These are phyloP conservation scores for Eupelmus urozonus DNA, from an alignment of 2,888 invertebrate genomes.

Conservation along the genomic window DNA sequence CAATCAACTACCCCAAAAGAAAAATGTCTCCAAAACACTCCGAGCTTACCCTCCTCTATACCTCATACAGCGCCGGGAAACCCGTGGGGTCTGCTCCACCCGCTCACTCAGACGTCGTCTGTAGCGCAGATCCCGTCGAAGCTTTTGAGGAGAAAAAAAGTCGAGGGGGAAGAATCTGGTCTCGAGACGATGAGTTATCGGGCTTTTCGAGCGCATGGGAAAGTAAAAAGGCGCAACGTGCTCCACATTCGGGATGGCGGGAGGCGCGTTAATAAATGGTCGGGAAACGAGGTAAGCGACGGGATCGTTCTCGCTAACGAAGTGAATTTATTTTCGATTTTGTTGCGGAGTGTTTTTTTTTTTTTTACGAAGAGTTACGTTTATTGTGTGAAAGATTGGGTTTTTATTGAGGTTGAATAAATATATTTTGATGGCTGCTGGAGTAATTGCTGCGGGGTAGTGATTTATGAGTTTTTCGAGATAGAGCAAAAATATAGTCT, in stretches of 20 bases:
- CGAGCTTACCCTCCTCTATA: not conserved
- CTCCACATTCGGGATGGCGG: conserved; percentile 7
- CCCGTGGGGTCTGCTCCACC: conserved; percentile 24
- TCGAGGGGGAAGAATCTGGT: not conserved
- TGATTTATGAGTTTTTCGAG: too few species aligned
- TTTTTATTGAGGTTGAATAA: too few species aligned
- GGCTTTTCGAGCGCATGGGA: conserved; percentile 51
- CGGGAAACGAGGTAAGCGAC: not conserved
- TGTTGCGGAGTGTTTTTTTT: too few species aligned
- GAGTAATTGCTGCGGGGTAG: too few species aligned
- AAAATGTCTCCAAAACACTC: conserved; percentile 5
- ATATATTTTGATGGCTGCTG: too few species aligned
- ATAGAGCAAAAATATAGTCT: too few species aligned
- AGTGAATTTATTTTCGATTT: not conserved
- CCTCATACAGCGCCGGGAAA: conserved; percentile 14
- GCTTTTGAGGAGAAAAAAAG: not conserved
- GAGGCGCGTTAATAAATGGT: conserved; percentile 25
- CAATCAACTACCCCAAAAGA: not conserved
- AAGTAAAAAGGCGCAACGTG: conserved; percentile 60
- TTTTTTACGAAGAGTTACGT: too few species aligned
- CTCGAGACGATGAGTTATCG: conserved; percentile 51
- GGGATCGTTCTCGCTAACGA: not conserved
- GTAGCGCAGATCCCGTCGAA: not conserved
- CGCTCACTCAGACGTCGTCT: not conserved
- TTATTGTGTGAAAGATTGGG: too few species aligned